Percentiles rank a stretch among this genome's conserved stretches.
Conservation (phyloP, 2,113 vertebrate genomes). For the Bufo gargarizans region DNA sequence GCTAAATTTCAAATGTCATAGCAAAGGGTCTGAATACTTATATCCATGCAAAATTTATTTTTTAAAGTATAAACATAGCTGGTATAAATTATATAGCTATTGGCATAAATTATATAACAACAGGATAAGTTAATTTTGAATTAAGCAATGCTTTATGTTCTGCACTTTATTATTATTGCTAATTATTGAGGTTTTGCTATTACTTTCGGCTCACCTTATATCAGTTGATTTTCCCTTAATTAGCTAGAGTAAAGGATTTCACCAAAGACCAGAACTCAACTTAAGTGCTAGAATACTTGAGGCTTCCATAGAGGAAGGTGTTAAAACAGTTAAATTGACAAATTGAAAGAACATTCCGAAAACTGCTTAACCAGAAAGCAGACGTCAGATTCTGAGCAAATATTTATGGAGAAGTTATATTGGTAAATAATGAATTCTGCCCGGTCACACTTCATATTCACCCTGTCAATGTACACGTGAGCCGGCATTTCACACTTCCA, state of each 20-base stretch:
- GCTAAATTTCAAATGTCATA: too few relatives aligned
- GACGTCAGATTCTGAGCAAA: neutral
- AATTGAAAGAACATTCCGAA: conserved; percentile 38
- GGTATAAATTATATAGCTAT: too few relatives aligned
- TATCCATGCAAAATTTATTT: too few relatives aligned
- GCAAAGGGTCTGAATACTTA: too few relatives aligned
- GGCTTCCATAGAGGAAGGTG: conserved; percentile 9
- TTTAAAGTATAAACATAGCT: too few relatives aligned
- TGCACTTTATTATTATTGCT: neutral
- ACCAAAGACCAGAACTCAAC: neutral
- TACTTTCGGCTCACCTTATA: neutral
- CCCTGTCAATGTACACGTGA: conserved; percentile 21
- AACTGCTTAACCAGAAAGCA: conserved; percentile 7
- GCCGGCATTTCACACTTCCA: conserved; percentile 35
- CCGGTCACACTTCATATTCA: conserved; percentile 8
- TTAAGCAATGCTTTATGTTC: too few relatives aligned
- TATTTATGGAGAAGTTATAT: conserved; percentile 39
- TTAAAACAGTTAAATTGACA: conserved; percentile 33
- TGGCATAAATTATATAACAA: too few relatives aligned
- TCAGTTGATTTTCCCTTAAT: neutral
- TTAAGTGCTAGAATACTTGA: conserved; percentile 1
- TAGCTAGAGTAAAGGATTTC: neutral
- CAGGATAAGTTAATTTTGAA: too few relatives aligned
- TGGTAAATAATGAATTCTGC: conserved; percentile 49
- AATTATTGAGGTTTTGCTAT: neutral